Conservation (phyloP, 1,140 invertebrate genomes). For the Homarus americanus region DNA sequence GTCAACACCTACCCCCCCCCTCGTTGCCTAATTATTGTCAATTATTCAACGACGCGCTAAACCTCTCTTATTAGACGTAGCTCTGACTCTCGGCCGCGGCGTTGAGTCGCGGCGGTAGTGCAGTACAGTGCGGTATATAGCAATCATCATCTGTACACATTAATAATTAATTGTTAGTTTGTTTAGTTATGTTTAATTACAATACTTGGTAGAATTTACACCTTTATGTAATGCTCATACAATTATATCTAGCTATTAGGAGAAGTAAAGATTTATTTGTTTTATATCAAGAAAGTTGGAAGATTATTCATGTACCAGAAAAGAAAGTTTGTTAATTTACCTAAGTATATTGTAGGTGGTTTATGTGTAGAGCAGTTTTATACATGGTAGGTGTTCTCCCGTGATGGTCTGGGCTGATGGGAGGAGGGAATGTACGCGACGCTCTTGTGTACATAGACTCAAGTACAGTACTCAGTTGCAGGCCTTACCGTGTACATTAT, state of each 20-base stretch:
- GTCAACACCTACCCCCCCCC: constrained; percentile 27
- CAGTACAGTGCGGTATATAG: too few relatives aligned
- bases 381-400: constrained; percentile 44
- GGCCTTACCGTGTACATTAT: constrained; percentile 33
- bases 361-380: background rate
- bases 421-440: constrained; percentile 45
- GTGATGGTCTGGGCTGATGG: constrained; percentile 50
- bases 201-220: background rate
- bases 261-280: background rate
- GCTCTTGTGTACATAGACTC: constrained; percentile 68
- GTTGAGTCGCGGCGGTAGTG: background rate
- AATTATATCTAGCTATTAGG: background rate
- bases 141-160: background rate
- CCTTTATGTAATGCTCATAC: background rate
- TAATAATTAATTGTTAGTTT: background rate
- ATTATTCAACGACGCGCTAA: background rate
- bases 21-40: background rate
- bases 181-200: background rate
- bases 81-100: too few relatives aligned
- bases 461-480: constrained; percentile 65
- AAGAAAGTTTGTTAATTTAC: background rate
- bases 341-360: background rate
- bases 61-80: background rate
- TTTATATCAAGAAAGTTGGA: background rate
- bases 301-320: too few relatives aligned